These are phyloP conservation scores for Penelope pileata DNA, from an alignment of 2,113 vertebrate genomes.

Conservation along the genomic window DNA sequence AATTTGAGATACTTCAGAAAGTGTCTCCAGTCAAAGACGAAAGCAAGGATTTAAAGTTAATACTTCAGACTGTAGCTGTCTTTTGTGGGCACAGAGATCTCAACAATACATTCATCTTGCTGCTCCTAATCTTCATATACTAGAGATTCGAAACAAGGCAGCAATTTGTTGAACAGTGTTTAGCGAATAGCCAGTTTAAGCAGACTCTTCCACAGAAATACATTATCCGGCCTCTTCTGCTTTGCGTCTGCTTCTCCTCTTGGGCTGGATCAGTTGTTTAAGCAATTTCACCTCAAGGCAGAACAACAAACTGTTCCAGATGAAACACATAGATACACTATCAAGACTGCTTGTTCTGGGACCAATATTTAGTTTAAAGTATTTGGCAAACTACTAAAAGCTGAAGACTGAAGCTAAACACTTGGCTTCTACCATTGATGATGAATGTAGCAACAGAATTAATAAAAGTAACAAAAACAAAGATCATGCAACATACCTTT, in stretches of 20 bases:
- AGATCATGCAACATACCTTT: constrained; percentile 85
- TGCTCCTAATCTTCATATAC: not conserved
- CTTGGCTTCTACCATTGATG: not conserved
- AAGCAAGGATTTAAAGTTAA: not conserved
- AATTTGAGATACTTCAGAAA: not conserved
- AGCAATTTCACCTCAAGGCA: not conserved
- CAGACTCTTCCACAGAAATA: not conserved
- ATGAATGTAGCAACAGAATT: not conserved
- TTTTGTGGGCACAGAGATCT: not conserved
- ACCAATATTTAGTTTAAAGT: not conserved
- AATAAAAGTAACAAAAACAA: not conserved
- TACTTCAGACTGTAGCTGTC: not conserved
- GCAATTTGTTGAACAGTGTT: not conserved
- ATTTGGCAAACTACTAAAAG: not conserved
- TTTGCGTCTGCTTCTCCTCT: not conserved
- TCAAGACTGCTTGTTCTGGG: not conserved
- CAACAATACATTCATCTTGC: not conserved
- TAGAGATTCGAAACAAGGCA: not conserved
- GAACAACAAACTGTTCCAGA: not conserved
- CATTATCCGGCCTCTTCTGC: not conserved
- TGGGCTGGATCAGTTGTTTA: not conserved
- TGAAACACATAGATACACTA: not conserved
- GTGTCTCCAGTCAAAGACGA: not conserved
- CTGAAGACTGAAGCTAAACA: not conserved
- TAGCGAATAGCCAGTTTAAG: not conserved